Evolutionary conservation across 2,113 vertebrate species (phyloP), one percentile per base, ranked within the genome.

Genomic region (Solenodon paradoxus): DNA sequence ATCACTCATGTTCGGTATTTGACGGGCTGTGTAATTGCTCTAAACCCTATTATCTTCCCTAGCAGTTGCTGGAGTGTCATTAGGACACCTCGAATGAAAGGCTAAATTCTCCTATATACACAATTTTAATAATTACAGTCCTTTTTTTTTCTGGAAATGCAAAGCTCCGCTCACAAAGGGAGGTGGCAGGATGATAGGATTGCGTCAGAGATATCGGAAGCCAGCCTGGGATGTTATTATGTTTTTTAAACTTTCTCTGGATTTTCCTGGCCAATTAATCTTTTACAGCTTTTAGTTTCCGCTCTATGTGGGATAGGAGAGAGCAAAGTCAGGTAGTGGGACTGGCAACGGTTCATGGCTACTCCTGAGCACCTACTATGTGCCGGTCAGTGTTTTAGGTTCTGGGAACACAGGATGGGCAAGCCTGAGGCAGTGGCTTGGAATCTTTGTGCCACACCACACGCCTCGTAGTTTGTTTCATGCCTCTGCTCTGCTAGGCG

Each of bases 41-140:
- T 81, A 91, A 94, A 96, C 90, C 95, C 94, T 42, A 66, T 97
- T 94, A 97, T 96, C 94, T 97, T 86, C 86, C 92, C 11, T 12
- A 75, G 92, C 93, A 79, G 94, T 38, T 94, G 96, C 0, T 95
- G 85, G 95, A 97, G 85, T 32, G 74, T 95, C 98, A 92, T 95
- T 71, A 92, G 97, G 96, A 92, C 90, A 96, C 96, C 95, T 91
- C 63, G 38, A 92, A 95, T 4, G 88, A 97, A 95, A 97, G 93
- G 92, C 88, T 94, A 75, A 94, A 95, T 96, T 97, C 97, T 95
- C 84, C 95, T 94, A 47, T 30, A 80, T 57, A 40, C 89, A 78
- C 78, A 11, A 8, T 92, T 97, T 95, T 72, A 63, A 96, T 97
- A 83, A 96, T 87, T 38, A 42, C 80, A 75, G 80, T 26, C 75